phyloP scores from a whole-genome alignment of 2,888 invertebrate genomes.

The Cephus nigrinus region DNA sequence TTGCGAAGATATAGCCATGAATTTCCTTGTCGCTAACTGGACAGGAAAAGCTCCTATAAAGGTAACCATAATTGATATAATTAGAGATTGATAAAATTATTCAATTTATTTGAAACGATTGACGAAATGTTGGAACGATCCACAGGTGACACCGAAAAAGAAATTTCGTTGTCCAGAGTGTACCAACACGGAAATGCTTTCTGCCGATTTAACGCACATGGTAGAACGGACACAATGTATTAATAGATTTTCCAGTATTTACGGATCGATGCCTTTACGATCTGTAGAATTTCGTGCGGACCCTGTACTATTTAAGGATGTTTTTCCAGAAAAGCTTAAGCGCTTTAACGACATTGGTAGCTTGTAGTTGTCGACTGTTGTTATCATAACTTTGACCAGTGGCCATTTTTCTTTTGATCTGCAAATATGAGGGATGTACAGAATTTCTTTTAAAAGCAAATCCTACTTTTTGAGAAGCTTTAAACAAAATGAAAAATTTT shows the following conservation, averaged over 20 bases:
- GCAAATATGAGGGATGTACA: not conserved
- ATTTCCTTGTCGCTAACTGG: conserved; percentile 92
- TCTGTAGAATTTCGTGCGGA: conserved; percentile 95
- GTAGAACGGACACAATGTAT: conserved; percentile 92
- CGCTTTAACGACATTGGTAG: conserved; percentile 91
- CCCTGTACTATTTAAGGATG: conserved; percentile 91
- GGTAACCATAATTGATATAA: conserved; percentile 62
- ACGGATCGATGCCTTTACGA: conserved; percentile 88
- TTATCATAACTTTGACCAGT: not conserved
- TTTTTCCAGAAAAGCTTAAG: conserved; percentile 86
- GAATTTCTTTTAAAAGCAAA: not conserved
- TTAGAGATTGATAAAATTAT: not conserved
- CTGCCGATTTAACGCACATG: conserved; percentile 93
- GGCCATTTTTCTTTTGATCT: not conserved
- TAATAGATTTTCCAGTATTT: conserved; percentile 78
- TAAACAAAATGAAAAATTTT: not conserved
- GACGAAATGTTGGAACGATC: conserved; percentile 14
- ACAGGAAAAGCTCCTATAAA: conserved; percentile 95
- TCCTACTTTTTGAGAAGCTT: not conserved
- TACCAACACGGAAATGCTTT: conserved; percentile 92
- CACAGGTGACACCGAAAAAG: conserved; percentile 90
- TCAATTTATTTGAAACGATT: conserved; percentile 1
- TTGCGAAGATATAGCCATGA: conserved; percentile 98
- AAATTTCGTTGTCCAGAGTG: conserved; percentile 98
- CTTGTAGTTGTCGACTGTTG: conserved; percentile 69